Base-by-base conservation (phyloP, 2,888 invertebrate species). In the Ditula angustiorana region DNA sequence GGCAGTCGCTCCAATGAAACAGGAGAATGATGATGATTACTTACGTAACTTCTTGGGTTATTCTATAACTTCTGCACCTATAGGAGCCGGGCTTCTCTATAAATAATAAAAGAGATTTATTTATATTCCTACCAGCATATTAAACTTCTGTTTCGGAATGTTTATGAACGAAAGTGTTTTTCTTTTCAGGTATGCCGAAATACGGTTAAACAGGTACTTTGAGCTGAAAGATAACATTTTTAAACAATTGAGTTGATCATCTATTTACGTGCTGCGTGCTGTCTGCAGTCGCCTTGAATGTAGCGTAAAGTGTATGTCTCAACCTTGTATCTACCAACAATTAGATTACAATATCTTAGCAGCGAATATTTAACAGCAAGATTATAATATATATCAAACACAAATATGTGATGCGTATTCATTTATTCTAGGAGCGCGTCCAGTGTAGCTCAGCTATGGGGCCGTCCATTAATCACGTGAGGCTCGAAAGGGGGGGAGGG, bases 121-220 rank as follows among this genome's bases (percentile, higher is more conserved):
- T n/a, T n/a, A n/a, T n/a, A n/a, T n/a, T n/a, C n/a, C n/a, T n/a
- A n/a, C n/a, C n/a, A n/a, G n/a, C n/a, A n/a, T n/a, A n/a, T n/a
- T n/a, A n/a, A n/a, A n/a, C n/a, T n/a, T n/a, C n/a, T n/a, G n/a
- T n/a, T n/a, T n/a, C n/a, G n/a, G n/a, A n/a, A n/a, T n/a, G n/a
- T n/a, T n/a, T n/a, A n/a, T n/a, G n/a, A n/a, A n/a, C n/a, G 11
- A 28, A 2, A 2, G 26, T 60, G 23, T 28, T 59, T 52, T 23
- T 60, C 95, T 95, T 97, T 95, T 61, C 85, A 92, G 92, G 68
- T 92, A 92, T 85, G 96, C 96, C 56, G 94, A 94, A 78, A 90
- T 95, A 72, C 94, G 97, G 71, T 93, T 97, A 67, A 94, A 94
- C 69, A 96, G 96, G 84, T 97, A 97, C 89, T 95, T 95, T 79